Conservation (phyloP, 2,888 invertebrate genomes). For the Orchesella flavescens region DNA sequence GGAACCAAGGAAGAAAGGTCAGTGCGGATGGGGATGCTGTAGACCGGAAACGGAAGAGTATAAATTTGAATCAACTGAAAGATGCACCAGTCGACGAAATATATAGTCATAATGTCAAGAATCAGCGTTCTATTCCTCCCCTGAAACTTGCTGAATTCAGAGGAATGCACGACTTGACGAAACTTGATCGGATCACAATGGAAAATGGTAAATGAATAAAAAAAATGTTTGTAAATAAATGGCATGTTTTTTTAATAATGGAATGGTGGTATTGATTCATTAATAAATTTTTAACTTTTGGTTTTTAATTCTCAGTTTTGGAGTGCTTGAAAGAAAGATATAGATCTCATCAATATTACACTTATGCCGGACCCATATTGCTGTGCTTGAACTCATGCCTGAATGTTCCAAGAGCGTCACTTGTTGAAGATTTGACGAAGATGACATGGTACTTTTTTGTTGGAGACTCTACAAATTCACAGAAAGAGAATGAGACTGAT, state of each 20-base stretch:
- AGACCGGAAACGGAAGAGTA: neutral
- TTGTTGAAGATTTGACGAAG: constrained; percentile 37
- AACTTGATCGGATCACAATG: constrained; percentile 66
- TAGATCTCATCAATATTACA: constrained; percentile 55
- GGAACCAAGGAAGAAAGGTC: too few species aligned
- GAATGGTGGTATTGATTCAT: neutral
- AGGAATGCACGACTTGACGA: constrained; percentile 63
- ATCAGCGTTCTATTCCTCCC: neutral
- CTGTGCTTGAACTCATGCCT: constrained; percentile 68
- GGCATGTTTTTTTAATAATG: too few species aligned
- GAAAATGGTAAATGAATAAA: constrained; percentile 62
- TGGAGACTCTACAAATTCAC: constrained; percentile 32
- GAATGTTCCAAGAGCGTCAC: constrained; percentile 40
- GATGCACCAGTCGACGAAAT: too few species aligned
- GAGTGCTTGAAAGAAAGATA: constrained; percentile 65
- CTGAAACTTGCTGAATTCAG: constrained; percentile 24
- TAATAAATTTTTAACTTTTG: neutral
- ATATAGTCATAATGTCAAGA: neutral
- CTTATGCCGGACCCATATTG: constrained; percentile 68
- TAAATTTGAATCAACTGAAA: neutral
- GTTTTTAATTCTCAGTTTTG: constrained; percentile 56
- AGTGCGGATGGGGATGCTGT: neutral
- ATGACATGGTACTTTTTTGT: constrained; percentile 46
- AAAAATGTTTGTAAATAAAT: neutral
- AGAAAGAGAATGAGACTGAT: constrained; percentile 1